These are phyloP conservation scores for Danio rerio DNA, from an alignment of 2,113 vertebrate species.

Conservation along the genomic window DNA sequence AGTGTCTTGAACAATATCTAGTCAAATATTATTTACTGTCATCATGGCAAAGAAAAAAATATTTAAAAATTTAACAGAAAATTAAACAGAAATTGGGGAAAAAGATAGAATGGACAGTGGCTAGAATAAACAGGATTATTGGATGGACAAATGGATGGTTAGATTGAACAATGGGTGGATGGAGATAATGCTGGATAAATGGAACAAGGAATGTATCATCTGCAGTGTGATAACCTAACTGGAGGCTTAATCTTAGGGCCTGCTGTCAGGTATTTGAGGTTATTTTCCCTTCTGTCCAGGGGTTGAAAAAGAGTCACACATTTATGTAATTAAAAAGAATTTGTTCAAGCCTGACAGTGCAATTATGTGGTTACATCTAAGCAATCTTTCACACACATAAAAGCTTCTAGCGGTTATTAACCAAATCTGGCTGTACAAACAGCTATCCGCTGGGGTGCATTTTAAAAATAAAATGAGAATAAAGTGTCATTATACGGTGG, in stretches of 20 bases:
- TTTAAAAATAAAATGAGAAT: constrained; percentile 19
- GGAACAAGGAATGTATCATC: not conserved
- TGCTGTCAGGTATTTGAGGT: not conserved
- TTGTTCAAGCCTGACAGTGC: constrained; percentile 32
- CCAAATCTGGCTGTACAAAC: constrained; percentile 33
- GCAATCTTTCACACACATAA: constrained; percentile 25
- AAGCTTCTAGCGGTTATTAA: constrained; percentile 30
- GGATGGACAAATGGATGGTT: too few species aligned
- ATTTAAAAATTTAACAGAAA: too few species aligned
- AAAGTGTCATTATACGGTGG: constrained; percentile 36
- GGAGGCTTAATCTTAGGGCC: not conserved
- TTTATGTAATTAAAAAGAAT: constrained; percentile 38
- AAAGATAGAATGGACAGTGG: too few species aligned
- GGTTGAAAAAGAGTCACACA: not conserved
- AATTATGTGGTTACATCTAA: constrained; percentile 36
- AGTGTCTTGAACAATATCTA: too few species aligned
- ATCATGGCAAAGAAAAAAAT: too few species aligned
- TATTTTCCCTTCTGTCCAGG: constrained; percentile 8
- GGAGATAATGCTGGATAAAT: too few species aligned
- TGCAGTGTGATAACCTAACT: not conserved
- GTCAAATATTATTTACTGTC: too few species aligned
- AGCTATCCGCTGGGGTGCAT: constrained; percentile 4
- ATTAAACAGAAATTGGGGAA: too few species aligned
- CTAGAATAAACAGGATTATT: too few species aligned
- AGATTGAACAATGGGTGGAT: too few species aligned